Base-by-base conservation (phyloP, 2,797 vertebrate species). In the Sebastes nivosus region DNA sequence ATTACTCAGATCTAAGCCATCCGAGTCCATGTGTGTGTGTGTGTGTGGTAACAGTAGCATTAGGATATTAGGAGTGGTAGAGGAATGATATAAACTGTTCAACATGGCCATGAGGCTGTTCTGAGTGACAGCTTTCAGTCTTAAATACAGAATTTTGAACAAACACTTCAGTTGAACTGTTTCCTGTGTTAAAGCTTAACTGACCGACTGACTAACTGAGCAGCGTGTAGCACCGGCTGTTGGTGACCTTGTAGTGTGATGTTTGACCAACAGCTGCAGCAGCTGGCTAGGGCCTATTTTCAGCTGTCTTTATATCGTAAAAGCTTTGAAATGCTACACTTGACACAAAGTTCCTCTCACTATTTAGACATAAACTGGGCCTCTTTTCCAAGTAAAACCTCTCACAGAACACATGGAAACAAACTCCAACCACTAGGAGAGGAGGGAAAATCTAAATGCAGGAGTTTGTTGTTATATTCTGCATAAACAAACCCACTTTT, bases 221-320 rank as follows among this genome's bases (percentile, higher is more conserved):
- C 42, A 13, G 69, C 5, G 38, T 42, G 38, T 42, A 42, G 38
- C 38, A 42, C 38, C 38, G 38, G 65, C 78, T 64, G 77, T 30
- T 18, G 20, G 34, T 32, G 60, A 29, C 38, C 32, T 20, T 18
- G 22, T 20, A 9, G 24, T 38, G 55, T 20, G 70, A 73, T 25
- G 24, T 20, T 24, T 22, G 50, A n/a, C 22, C 14, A 38, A 80
- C 79, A 81, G 79, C 79, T 81, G 50, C 20, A 54, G 9, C 50
- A 10, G 20, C 50, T 42, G 38, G 38, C 38, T 42, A 14, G 13
- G 2, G 18, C 50, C 50, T 54, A 10, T 8, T 54, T n/a, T 54
- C 18, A 54, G 20, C 50, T 66, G 32, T 59, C 68, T 72, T 36
- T n/a, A 46, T 25, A 38, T 61, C 24, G 16, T 10, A 5, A 55